A percentile compares a stretch with the other conserved stretches of the same genome.
Conservation (phyloP, 1,140 invertebrate species). For the Scaptomyza graminum region DNA sequence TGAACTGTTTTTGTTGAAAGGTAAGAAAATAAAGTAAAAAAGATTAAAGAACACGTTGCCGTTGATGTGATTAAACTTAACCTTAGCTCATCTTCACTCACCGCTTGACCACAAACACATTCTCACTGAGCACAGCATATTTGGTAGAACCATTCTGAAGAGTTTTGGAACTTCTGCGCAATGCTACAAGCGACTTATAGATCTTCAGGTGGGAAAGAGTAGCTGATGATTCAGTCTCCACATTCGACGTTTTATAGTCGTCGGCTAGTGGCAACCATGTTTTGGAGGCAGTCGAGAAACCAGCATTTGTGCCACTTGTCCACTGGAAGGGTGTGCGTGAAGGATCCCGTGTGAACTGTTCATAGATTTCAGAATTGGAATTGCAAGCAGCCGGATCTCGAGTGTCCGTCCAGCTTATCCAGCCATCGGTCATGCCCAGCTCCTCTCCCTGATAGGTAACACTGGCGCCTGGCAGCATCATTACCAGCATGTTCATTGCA, state of each 20-base stretch:
- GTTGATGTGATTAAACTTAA: no score
- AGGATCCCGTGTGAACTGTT: slow-evolving; percentile 86
- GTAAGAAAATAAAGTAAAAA: background rate
- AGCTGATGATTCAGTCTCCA: slow-evolving; percentile 48
- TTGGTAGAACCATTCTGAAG: slow-evolving; percentile 81
- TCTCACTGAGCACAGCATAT: slow-evolving; percentile 70
- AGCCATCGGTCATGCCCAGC: slow-evolving; percentile 89
- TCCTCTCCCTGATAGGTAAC: slow-evolving; percentile 88
- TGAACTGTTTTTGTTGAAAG: slow-evolving; percentile 3
- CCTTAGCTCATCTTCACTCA: slow-evolving; percentile 35
- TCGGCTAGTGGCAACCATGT: slow-evolving; percentile 88
- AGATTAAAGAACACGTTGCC: background rate
- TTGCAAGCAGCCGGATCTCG: slow-evolving; percentile 86
- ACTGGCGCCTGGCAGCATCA: slow-evolving; percentile 90
- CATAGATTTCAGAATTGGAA: slow-evolving; percentile 82
- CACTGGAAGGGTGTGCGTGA: slow-evolving; percentile 91
- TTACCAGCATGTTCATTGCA: slow-evolving; percentile 88
- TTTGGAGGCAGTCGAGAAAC: slow-evolving; percentile 85
- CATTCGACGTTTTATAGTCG: slow-evolving; percentile 86
- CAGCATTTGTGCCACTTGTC: slow-evolving; percentile 84
- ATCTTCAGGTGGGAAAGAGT: slow-evolving; percentile 70
- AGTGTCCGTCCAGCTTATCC: slow-evolving; percentile 84
- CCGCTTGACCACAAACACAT: slow-evolving; percentile 81
- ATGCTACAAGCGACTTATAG: slow-evolving; percentile 64
- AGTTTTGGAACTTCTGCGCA: slow-evolving; percentile 54